Conservation (phyloP, 2,888 invertebrate genomes). For the Nasonovia ribisnigri region DNA sequence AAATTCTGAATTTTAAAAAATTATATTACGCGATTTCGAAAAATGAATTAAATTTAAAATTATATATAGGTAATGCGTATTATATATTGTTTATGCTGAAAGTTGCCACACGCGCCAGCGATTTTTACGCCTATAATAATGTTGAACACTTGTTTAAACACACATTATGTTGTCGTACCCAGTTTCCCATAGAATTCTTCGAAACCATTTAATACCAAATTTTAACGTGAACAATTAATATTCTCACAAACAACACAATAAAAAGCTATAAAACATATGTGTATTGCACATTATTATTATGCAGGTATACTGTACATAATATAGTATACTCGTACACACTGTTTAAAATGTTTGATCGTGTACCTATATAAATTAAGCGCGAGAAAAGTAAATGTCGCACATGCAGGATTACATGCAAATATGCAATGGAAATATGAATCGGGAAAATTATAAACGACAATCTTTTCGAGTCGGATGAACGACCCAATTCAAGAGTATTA, state of each 20-base stretch:
- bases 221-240: not conserved
- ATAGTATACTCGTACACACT: not conserved
- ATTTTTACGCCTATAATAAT: slow-evolving; percentile 36
- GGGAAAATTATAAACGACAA: not conserved
- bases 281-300: not conserved
- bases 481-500: not conserved
- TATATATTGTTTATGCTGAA: not conserved
- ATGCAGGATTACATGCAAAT: not conserved
- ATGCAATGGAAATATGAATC: not conserved
- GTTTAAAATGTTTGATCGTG: not conserved
- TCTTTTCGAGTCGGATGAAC: not conserved
- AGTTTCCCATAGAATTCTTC: slow-evolving; percentile 21
- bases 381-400: not conserved
- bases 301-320: not conserved
- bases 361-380: not conserved
- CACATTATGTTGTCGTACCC: not conserved
- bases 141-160: slow-evolving; percentile 59
- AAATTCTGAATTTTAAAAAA: not conserved
- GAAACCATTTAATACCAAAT: not conserved
- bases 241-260: not conserved
- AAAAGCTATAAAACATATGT: slow-evolving; percentile 7
- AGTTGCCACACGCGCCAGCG: not conserved
- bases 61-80: not conserved
- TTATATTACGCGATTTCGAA: not conserved
- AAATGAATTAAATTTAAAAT: not conserved